Conservation (phyloP, 2,888 invertebrate species). For the Leptarthrus brevirostris region DNA sequence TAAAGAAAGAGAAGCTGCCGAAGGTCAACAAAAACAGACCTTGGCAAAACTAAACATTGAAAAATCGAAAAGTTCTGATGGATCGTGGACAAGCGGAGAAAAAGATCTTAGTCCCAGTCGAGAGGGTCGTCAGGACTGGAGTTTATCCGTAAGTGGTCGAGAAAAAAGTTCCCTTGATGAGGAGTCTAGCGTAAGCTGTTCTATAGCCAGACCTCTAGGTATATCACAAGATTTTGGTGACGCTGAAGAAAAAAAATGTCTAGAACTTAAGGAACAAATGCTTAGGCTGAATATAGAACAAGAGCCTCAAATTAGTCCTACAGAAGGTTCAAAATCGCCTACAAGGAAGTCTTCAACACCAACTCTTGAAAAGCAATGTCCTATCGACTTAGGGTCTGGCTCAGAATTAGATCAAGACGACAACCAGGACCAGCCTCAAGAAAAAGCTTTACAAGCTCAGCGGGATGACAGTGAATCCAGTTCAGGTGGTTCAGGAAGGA, state of each 20-base stretch:
- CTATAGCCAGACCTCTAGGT: slow-evolving; percentile 82
- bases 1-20: slow-evolving; percentile 46
- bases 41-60: slow-evolving; percentile 72
- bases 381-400: slow-evolving; percentile 73
- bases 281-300: slow-evolving; percentile 71
- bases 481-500: slow-evolving; percentile 71
- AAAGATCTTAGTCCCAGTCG: slow-evolving; percentile 74
- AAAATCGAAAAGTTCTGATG: slow-evolving; percentile 82
- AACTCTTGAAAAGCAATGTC: slow-evolving; percentile 74
- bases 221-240: slow-evolving; percentile 80
- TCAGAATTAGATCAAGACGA: slow-evolving; percentile 67
- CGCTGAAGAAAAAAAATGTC: slow-evolving; percentile 69
- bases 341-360: slow-evolving; percentile 71
- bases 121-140: slow-evolving; percentile 68
- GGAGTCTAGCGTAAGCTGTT: slow-evolving; percentile 81
- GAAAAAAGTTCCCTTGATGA: slow-evolving; percentile 78
- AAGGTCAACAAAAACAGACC: slow-evolving; percentile 52
- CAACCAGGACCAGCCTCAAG: slow-evolving; percentile 67
- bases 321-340: slow-evolving; percentile 67
- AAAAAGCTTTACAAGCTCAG: slow-evolving; percentile 67
- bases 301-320: slow-evolving; percentile 65
- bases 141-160: slow-evolving; percentile 67
- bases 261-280: slow-evolving; percentile 73
- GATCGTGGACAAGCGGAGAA: slow-evolving; percentile 84
- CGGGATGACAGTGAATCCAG: slow-evolving; percentile 72